A percentile compares a stretch with the other conserved stretches of the same genome.
phyloP scores from a whole-genome alignment of 2,113 vertebrate genomes.

The Corythaixoides concolor region DNA sequence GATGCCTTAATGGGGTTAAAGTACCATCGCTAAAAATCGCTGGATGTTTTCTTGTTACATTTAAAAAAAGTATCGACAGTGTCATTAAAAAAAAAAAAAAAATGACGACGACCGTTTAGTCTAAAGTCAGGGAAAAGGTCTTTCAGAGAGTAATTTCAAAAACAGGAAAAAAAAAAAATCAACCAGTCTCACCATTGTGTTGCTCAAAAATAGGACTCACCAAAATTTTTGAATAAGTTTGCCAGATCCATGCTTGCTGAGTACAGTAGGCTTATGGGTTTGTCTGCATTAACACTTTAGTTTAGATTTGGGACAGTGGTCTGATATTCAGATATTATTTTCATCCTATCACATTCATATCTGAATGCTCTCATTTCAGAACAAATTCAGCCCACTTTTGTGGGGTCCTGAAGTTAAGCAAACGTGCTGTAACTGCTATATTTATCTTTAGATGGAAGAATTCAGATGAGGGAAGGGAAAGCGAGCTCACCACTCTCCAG shows the following conservation, averaged over 20 bases:
- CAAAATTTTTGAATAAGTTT: neutral
- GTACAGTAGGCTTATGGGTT: neutral
- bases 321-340: neutral
- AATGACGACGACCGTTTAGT: neutral
- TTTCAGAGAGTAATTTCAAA: neutral
- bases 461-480: neutral
- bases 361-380: neutral
- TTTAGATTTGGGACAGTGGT: neutral
- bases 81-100: neutral
- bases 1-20: neutral
- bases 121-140: neutral
- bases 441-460: neutral
- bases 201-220: neutral
- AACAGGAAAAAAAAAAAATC: neutral
- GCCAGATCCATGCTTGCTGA: neutral
- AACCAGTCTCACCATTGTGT: neutral
- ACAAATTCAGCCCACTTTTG: neutral
- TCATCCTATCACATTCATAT: neutral
- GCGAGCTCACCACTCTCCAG: neutral
- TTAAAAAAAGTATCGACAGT: neutral
- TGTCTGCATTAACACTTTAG: neutral
- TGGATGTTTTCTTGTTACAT: neutral
- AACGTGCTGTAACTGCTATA: neutral
- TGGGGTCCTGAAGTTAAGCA: neutral
- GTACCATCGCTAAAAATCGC: conserved; percentile 3